These are phyloP conservation scores for Malaclemys terrapin DNA, from an alignment of 2,113 vertebrate species.

Conservation along the genomic window DNA sequence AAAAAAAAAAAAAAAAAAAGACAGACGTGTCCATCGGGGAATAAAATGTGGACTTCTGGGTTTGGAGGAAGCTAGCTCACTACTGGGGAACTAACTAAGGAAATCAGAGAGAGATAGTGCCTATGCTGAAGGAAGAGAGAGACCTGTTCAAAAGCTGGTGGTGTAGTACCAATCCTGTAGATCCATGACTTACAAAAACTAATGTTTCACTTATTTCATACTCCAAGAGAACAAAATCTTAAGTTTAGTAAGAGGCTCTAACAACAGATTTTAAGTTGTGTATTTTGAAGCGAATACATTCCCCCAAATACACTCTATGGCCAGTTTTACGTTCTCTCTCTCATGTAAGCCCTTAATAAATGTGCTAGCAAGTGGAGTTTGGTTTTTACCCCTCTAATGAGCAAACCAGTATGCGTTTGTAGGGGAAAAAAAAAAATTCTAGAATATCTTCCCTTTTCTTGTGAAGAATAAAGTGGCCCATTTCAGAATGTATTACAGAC, in stretches of 20 bases:
- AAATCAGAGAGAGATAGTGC: not conserved
- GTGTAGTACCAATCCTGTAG: not conserved
- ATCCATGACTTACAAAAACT: not conserved
- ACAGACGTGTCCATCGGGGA: not conserved
- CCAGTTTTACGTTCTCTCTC: not conserved
- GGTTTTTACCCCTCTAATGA: not conserved
- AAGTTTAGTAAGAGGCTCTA: accelerated
- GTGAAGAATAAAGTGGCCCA: not conserved
- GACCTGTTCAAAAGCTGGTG: not conserved
- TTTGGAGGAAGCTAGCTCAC: not conserved
- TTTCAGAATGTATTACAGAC: not conserved
- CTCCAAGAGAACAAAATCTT: not conserved
- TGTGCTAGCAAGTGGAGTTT: not conserved
- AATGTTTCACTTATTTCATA: accelerated
- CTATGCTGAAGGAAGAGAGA: not conserved
- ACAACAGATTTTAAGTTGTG: not conserved
- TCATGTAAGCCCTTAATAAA: not conserved
- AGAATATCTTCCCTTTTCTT: not conserved
- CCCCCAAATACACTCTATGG: not conserved
- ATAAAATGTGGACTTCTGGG: not conserved
- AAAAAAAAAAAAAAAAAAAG: not conserved
- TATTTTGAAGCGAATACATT: not conserved
- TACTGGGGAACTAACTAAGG: not conserved
- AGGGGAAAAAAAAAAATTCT: not conserved
- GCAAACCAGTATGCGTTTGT: not conserved